Evolutionary conservation across 1,140 invertebrate genomes (phyloP).

Genomic region (Andricus grossulariae): DNA sequence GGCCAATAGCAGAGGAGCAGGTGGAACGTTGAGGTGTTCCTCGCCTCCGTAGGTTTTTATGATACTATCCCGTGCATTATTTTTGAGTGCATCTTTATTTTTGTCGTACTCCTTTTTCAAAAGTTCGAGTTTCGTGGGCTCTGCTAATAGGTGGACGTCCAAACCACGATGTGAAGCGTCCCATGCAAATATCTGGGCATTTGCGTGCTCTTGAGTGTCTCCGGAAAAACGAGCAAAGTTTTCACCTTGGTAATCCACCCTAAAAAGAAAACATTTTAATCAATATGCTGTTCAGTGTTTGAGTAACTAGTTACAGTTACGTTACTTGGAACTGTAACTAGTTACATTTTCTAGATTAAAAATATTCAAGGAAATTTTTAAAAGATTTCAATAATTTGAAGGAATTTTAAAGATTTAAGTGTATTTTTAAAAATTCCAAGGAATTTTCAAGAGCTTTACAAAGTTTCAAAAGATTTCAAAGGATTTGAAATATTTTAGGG

Average conservation of each 20-base stretch:
- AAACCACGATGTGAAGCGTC: constrained; percentile 95
- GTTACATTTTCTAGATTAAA: too few relatives aligned
- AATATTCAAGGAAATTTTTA: too few relatives aligned
- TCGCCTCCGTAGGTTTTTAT: constrained; percentile 93
- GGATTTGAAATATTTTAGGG: too few relatives aligned
- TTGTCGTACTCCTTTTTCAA: constrained; percentile 93
- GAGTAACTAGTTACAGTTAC: too few relatives aligned
- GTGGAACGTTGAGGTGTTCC: constrained; percentile 92
- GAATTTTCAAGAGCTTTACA: too few relatives aligned
- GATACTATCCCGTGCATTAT: constrained; percentile 81
- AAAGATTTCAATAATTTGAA: too few relatives aligned
- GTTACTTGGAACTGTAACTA: too few relatives aligned
- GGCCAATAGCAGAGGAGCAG: constrained; percentile 90
- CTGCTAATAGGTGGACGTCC: constrained; percentile 96
- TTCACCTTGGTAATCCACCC: constrained; percentile 94
- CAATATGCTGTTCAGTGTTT: background rate
- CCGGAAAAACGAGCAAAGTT: constrained; percentile 97
- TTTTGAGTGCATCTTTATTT: constrained; percentile 92
- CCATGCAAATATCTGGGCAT: constrained; percentile 98
- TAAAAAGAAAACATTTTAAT: constrained; percentile 67
- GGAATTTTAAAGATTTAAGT: too few relatives aligned
- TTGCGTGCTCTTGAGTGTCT: constrained; percentile 93
- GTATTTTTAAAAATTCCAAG: too few relatives aligned
- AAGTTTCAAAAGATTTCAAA: too few relatives aligned
- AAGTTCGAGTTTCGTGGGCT: constrained; percentile 97